A percentile compares a stretch with the other conserved stretches of the same genome.
Conservation (phyloP, 2,888 invertebrate genomes). For the Bombyx huttoni region DNA sequence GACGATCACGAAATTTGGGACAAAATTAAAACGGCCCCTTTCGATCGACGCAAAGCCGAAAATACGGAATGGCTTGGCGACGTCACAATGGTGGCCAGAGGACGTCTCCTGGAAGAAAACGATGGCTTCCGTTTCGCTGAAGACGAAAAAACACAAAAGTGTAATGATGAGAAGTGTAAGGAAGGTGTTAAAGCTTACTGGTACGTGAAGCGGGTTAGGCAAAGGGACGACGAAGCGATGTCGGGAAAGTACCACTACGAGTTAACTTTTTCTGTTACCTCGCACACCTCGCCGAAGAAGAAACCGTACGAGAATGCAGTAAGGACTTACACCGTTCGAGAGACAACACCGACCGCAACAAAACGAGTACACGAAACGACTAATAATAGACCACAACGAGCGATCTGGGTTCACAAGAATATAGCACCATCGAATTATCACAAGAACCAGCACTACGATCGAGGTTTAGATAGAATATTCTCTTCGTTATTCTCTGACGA, state of each 20-base stretch:
- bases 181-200: conserved; percentile 75
- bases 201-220: conserved; percentile 79
- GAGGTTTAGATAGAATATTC: conserved; percentile 50
- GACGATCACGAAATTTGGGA: conserved; percentile 64
- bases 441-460: conserved; percentile 25
- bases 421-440: conserved; percentile 29
- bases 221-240: conserved; percentile 64
- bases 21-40: conserved; percentile 58
- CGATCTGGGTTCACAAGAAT: conserved; percentile 55
- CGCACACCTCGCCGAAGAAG: conserved; percentile 62
- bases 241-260: conserved; percentile 73
- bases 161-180: conserved; percentile 56
- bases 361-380: conserved; percentile 16
- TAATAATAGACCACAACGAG: conserved; percentile 34
- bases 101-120: conserved; percentile 71
- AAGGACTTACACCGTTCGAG: conserved; percentile 76
- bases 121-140: conserved; percentile 72
- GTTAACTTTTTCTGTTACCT: conserved; percentile 75
- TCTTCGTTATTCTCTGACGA: conserved; percentile 50
- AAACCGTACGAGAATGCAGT: conserved; percentile 68
- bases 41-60: conserved; percentile 42
- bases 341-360: conserved; percentile 38
- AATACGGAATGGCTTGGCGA: conserved; percentile 74
- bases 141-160: conserved; percentile 42
- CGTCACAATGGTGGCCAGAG: conserved; percentile 75